phyloP scores from a whole-genome alignment of 2,113 vertebrate genomes.

The Xiphorhynchus elegans region DNA sequence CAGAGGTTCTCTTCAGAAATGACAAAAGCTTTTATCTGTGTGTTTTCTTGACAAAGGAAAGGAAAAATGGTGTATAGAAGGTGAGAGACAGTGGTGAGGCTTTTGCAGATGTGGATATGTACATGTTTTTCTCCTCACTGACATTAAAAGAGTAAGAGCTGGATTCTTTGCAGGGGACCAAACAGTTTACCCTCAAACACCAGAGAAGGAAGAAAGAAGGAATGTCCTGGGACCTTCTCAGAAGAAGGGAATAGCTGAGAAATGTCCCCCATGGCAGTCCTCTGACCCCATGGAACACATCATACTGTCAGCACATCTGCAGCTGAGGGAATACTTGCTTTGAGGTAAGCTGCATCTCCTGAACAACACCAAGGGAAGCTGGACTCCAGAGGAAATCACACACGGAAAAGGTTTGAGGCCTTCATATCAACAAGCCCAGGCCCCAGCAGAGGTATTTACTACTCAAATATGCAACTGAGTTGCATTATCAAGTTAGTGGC shows the following conservation, averaged over 20 bases:
- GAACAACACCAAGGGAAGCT: background rate
- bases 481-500: background rate
- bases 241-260: background rate
- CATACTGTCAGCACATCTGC: fast-evolving
- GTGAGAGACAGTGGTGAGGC: background rate
- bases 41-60: background rate
- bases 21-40: background rate
- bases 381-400: background rate
- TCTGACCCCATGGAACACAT: background rate
- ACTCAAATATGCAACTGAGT: background rate
- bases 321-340: background rate
- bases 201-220: background rate
- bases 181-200: background rate
- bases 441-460: background rate
- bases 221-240: background rate
- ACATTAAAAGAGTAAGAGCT: background rate
- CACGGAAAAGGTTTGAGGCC: background rate
- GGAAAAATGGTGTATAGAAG: background rate
- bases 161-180: background rate
- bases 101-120: background rate
- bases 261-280: background rate
- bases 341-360: background rate
- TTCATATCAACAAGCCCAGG: background rate
- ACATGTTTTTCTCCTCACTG: background rate
- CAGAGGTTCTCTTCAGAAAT: background rate